A percentile compares a stretch with the other conserved stretches of the same genome.
These are phyloP conservation scores for Macaria notata DNA, from an alignment of 2,888 invertebrate genomes.

Conservation along the genomic window DNA sequence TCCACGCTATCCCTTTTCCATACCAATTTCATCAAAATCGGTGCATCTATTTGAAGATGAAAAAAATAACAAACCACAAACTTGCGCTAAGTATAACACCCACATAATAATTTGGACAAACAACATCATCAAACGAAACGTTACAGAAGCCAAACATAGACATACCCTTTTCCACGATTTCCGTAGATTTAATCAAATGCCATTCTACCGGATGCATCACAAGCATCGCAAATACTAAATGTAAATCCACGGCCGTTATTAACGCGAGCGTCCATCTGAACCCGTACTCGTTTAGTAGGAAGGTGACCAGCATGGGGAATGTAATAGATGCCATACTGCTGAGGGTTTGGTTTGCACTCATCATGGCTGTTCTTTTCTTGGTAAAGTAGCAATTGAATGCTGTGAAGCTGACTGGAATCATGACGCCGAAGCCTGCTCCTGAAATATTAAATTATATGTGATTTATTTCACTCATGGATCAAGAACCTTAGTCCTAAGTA, in stretches of 20 bases:
- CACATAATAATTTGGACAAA: too few relatives aligned
- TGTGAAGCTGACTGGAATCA: constrained; percentile 87
- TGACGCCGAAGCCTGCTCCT: constrained; percentile 88
- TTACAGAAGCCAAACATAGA: not conserved
- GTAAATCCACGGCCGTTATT: constrained; percentile 85
- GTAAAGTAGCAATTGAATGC: constrained; percentile 89
- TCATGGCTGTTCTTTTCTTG: constrained; percentile 86
- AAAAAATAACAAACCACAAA: too few relatives aligned
- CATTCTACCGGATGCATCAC: constrained; percentile 89
- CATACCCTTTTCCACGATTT: constrained; percentile 42
- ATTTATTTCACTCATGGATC: not conserved
- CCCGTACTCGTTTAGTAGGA: constrained; percentile 84
- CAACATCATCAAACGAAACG: too few relatives aligned
- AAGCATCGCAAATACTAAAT: constrained; percentile 86
- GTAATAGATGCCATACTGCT: constrained; percentile 86
- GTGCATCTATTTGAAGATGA: too few relatives aligned
- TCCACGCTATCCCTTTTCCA: too few relatives aligned
- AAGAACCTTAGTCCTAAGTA: too few relatives aligned
- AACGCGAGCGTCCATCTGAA: constrained; percentile 87
- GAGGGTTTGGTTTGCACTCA: constrained; percentile 88
- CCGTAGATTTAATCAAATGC: constrained; percentile 78
- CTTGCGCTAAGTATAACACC: too few relatives aligned
- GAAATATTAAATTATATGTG: constrained; percentile 28
- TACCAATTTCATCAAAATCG: too few relatives aligned
- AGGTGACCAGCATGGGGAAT: constrained; percentile 85